A percentile compares a stretch with the other conserved stretches of the same genome.
Evolutionary conservation across 2,113 vertebrate species (phyloP).

Genomic region (Salminus brasiliensis): DNA sequence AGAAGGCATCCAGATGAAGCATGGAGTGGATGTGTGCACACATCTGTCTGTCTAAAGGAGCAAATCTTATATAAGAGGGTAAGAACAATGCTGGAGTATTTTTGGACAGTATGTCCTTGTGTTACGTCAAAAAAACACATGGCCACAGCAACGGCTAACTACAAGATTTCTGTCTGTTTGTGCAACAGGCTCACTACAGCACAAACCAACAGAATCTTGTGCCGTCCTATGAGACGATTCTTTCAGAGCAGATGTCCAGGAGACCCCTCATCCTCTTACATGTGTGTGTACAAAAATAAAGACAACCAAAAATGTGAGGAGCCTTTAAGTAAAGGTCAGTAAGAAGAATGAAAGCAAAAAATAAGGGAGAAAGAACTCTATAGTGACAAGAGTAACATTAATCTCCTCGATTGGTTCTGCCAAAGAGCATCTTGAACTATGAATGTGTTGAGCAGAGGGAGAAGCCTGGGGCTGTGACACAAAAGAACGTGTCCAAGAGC

Average conservation of each 20-base stretch:
- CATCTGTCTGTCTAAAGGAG: neutral
- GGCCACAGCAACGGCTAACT: neutral
- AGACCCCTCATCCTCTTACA: no score
- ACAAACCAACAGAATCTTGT: no score
- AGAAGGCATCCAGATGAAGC: neutral
- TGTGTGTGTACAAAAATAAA: no score
- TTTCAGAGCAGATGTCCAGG: neutral
- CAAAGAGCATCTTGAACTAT: neutral
- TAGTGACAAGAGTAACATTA: neutral
- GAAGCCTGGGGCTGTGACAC: neutral
- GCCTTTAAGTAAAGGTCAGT: no score
- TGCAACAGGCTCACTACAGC: no score
- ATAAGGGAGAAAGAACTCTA: neutral
- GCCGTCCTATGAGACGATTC: no score
- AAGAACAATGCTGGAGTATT: neutral
- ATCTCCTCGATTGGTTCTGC: neutral
- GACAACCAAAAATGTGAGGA: no score
- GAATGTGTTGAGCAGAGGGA: neutral
- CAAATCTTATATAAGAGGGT: neutral
- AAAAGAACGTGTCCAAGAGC: neutral
- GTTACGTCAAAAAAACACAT: neutral
- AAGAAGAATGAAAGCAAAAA: neutral
- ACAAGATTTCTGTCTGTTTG: neutral
- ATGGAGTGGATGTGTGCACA: neutral
- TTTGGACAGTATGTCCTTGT: neutral